Evolutionary conservation across 2,888 invertebrate genomes (phyloP), one percentile per base, ranked within the genome.

Genomic region (Lissonota sp.): DNA sequence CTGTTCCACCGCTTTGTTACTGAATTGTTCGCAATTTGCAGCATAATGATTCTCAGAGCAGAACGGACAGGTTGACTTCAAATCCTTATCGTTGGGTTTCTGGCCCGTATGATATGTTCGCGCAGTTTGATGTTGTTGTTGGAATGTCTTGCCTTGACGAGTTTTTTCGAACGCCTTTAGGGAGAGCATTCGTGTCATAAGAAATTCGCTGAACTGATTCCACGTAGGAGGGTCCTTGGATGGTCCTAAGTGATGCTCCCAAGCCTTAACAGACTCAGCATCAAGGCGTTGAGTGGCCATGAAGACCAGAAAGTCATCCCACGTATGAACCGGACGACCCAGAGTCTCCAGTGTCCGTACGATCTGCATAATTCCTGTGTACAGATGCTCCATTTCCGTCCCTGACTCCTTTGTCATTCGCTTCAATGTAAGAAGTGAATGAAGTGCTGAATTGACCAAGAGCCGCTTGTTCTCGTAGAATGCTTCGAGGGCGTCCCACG

Each of bases 81-180:
- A 42, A 64, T 55, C n/a, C 0, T 8, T 8, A 12, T 16, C 4
- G 46, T 75, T 1, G n/a, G n/a, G n/a, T n/a, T n/a, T n/a, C 10
- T 69, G 69, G 53, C 58, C n/a, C 46, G 63, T 60, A 46, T 40
- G 53, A 70, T 63, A 44, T 49, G 63, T 7, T 46, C 70, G 42
- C 0, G 10, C 0, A n/a, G n/a, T n/a, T n/a, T n/a, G n/a, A n/a
- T n/a, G n/a, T 42, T 39, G n/a, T 12, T 26, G 46, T 7, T n/a
- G 6, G 1, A 4, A 2, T 40, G 55, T 1, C 14, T 74, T 55
- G 10, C 0, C 62, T 12, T 0, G 42, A n/a, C 40, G 49, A 0
- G 80, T 75, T 53, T 75, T 80, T 53, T 84, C 82, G 2, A 78
- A 58, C 1, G 79, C 84, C 58, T 82, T 73, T 0, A 82, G 70